These are phyloP conservation scores for Perodicticus potto DNA, from an alignment of 2,797 vertebrate species.

Conservation along the genomic window DNA sequence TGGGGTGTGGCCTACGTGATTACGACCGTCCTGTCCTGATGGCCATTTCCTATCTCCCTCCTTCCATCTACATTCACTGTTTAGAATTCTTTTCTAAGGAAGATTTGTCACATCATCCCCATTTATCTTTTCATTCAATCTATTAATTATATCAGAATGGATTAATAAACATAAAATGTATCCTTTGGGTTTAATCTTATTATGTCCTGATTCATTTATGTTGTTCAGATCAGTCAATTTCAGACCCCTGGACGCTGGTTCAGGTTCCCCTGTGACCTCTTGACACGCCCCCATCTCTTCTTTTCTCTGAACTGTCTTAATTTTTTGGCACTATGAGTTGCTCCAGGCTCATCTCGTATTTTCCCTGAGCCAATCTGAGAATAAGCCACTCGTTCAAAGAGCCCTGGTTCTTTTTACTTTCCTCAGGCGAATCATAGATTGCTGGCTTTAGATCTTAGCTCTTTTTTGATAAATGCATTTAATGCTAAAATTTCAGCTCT, in stretches of 20 bases:
- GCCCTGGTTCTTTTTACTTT: neutral
- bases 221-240: neutral
- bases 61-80: neutral
- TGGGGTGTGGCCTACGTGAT: too few species aligned
- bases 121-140: neutral
- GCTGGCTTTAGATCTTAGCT: neutral
- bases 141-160: neutral
- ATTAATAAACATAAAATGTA: neutral
- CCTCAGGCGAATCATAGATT: neutral
- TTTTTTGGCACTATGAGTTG: neutral
- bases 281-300: rapidly evolving
- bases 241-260: too few species aligned
- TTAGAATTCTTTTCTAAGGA: neutral
- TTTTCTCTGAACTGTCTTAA: neutral
- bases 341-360: neutral
- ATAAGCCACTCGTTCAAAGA: neutral
- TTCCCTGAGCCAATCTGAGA: neutral
- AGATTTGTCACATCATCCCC: too few species aligned
- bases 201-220: neutral
- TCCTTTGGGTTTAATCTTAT: neutral
- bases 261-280: neutral
- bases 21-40: neutral
- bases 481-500: neutral
- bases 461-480: neutral
- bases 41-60: neutral